phyloP scores from a whole-genome alignment of 2,888 invertebrate species.

The Neria commutata region DNA sequence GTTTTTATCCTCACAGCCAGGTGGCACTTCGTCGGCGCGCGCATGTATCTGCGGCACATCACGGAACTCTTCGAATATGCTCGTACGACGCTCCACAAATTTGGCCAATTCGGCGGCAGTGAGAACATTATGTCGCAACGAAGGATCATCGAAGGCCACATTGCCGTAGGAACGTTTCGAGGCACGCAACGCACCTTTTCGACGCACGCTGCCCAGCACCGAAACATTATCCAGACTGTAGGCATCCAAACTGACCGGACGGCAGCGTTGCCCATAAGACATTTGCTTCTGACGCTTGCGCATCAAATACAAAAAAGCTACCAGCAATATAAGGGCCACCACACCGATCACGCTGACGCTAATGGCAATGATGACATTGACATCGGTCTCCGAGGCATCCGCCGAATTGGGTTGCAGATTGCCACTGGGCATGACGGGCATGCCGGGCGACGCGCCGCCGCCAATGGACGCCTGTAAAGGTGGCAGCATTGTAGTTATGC shows the following conservation, averaged over 20 bases:
- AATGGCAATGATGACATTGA: constrained; percentile 79
- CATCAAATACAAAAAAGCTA: constrained; percentile 77
- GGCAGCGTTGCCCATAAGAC: constrained; percentile 84
- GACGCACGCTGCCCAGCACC: constrained; percentile 76
- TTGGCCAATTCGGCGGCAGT: constrained; percentile 79
- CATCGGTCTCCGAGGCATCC: constrained; percentile 60
- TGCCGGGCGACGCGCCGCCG: constrained; percentile 13
- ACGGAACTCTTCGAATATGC: constrained; percentile 80
- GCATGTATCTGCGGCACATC: constrained; percentile 81
- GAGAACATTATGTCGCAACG: constrained; percentile 72
- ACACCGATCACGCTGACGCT: constrained; percentile 82
- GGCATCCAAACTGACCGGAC: constrained; percentile 85
- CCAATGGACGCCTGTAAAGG: constrained; percentile 1
- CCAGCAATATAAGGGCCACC: constrained; percentile 76
- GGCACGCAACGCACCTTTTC: constrained; percentile 75
- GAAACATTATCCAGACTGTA: constrained; percentile 91
- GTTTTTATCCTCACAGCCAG: constrained; percentile 89
- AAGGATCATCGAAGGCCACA: constrained; percentile 88
- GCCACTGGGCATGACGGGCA: constrained; percentile 13
- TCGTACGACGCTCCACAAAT: constrained; percentile 73
- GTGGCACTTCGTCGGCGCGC: constrained; percentile 80
- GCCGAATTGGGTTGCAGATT: constrained; percentile 40
- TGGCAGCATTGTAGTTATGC: constrained; percentile 25
- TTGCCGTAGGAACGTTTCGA: constrained; percentile 90
- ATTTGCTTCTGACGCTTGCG: constrained; percentile 81